Percentiles rank a stretch among this genome's conserved stretches.
Conservation (phyloP, 2,797 vertebrate genomes). For the Dermochelys coriacea region DNA sequence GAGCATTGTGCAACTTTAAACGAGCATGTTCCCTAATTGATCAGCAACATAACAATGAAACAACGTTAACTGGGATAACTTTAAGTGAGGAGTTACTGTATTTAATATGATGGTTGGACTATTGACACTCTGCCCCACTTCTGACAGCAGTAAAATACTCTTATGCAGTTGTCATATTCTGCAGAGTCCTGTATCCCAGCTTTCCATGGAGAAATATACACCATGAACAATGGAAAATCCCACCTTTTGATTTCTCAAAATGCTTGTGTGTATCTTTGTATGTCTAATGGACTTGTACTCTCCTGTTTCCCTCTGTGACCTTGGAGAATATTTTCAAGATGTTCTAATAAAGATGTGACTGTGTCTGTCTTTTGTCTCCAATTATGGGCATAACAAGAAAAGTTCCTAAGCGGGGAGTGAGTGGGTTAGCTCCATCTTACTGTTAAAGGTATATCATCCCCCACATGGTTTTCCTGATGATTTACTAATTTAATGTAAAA, state of each 20-base stretch:
- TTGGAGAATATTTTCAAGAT: not conserved
- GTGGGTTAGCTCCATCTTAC: not conserved
- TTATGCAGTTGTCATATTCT: not conserved
- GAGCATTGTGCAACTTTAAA: too few relatives aligned
- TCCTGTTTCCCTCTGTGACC: rapidly evolving
- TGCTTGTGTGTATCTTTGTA: not conserved
- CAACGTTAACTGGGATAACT: too few relatives aligned
- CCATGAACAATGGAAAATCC: not conserved
- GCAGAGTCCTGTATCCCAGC: not conserved
- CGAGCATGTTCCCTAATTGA: too few relatives aligned
- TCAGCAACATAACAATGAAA: too few relatives aligned
- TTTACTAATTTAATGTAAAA: not conserved
- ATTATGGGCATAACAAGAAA: not conserved
- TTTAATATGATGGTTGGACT: not conserved
- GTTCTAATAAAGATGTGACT: not conserved
- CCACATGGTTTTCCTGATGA: not conserved
- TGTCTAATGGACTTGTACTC: not conserved
- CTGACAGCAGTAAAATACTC: not conserved
- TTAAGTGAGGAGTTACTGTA: too few relatives aligned
- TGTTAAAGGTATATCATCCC: not conserved
- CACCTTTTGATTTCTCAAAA: not conserved
- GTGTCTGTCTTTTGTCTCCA: not conserved
- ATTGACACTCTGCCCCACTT: not conserved
- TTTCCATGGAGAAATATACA: not conserved
- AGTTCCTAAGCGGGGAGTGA: not conserved